phyloP scores from a whole-genome alignment of 1,140 invertebrate genomes.

The Leptinotarsa undecemlineata region DNA sequence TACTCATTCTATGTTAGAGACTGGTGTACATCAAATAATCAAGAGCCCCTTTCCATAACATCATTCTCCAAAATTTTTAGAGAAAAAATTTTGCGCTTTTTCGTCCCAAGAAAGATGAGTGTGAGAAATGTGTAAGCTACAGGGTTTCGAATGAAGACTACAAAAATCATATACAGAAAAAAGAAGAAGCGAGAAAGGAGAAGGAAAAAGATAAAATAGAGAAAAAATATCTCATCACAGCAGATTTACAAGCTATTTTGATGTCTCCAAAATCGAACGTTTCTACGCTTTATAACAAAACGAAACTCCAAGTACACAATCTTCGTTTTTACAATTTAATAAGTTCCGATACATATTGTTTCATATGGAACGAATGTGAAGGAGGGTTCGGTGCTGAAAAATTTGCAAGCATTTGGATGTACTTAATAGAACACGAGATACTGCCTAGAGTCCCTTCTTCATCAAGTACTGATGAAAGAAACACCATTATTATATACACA shows the following conservation, averaged over 20 bases:
- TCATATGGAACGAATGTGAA: slow-evolving; percentile 13
- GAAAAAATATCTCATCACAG: slow-evolving; percentile 15
- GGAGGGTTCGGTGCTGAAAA: not conserved
- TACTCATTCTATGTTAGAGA: slow-evolving; percentile 20
- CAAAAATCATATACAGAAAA: too few relatives aligned
- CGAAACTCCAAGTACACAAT: slow-evolving; percentile 17
- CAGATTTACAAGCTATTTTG: slow-evolving; percentile 27
- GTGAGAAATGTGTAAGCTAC: slow-evolving; percentile 24
- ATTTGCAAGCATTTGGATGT: slow-evolving; percentile 2
- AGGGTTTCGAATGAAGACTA: slow-evolving; percentile 25
- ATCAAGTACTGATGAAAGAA: slow-evolving; percentile 6
- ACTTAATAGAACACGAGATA: slow-evolving; percentile 2
- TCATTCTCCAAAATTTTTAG: slow-evolving; percentile 22
- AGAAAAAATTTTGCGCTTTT: slow-evolving; percentile 20
- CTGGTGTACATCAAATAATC: slow-evolving; percentile 9
- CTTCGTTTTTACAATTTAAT: slow-evolving; percentile 8
- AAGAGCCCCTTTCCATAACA: slow-evolving; percentile 7
- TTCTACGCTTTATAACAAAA: slow-evolving; percentile 19
- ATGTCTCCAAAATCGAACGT: slow-evolving; percentile 19
- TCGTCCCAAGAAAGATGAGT: slow-evolving; percentile 28
- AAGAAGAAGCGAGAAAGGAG: slow-evolving; percentile 21
- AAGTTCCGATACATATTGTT: slow-evolving; percentile 5
- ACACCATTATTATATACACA: slow-evolving; percentile 30
- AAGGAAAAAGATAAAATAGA: slow-evolving; percentile 11
- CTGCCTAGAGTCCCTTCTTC: not conserved